Conservation (phyloP, 2,797 vertebrate genomes). For the Sarcoramphus papa region DNA sequence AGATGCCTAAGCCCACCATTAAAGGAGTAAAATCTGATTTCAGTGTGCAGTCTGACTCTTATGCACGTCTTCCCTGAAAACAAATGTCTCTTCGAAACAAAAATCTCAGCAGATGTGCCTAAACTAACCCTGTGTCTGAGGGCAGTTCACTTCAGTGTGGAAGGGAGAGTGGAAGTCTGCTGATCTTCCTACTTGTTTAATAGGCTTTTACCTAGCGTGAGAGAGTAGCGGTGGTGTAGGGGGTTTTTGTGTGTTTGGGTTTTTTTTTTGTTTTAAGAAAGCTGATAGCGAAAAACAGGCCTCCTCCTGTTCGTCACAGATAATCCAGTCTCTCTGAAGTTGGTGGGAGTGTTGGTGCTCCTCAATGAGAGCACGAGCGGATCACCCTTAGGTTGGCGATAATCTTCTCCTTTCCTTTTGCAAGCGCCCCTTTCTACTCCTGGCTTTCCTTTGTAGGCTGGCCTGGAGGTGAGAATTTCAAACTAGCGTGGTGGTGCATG, state of each 20-base stretch:
- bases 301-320: neutral
- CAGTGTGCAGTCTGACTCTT: slow-evolving; percentile 25
- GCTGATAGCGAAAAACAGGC: neutral
- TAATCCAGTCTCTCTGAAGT: neutral
- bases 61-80: neutral
- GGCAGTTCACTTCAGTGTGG: neutral
- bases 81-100: neutral
- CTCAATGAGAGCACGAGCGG: fast-evolving
- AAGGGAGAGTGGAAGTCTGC: neutral
- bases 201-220: neutral
- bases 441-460: neutral
- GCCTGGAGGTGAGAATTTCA: neutral
- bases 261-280: neutral
- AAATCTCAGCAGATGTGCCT: neutral
- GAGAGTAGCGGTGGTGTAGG: neutral
- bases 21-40: slow-evolving; percentile 45
- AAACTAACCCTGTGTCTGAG: neutral
- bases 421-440: neutral
- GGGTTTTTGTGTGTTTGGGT: neutral
- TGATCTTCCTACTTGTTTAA: neutral
- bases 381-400: fast-evolving
- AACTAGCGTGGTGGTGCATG: fast-evolving
- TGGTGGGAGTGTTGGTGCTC: neutral
- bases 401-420: neutral
- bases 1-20: slow-evolving; percentile 15